Conservation (phyloP, 2,797 vertebrate genomes). For the Molossus alvarezi region DNA sequence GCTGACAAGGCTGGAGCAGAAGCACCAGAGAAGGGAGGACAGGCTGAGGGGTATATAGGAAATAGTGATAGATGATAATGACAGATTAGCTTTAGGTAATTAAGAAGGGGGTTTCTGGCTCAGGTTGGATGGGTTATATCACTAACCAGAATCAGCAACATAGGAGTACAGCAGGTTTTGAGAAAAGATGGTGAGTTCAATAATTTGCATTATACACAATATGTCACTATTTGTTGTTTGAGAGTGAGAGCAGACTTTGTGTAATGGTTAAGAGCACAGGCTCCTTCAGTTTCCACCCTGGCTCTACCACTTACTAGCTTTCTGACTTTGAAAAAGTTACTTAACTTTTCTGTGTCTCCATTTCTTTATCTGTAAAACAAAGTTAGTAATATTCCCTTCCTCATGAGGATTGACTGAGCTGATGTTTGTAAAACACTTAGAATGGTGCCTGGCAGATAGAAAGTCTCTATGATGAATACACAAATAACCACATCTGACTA, state of each 20-base stretch:
- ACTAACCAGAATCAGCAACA: neutral
- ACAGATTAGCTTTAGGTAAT: neutral
- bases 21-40: neutral
- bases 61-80: neutral
- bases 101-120: neutral
- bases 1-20: too few species aligned
- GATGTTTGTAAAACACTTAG: conserved; percentile 10
- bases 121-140: neutral
- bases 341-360: neutral
- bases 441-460: neutral
- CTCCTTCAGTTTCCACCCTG: neutral
- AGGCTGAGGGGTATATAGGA: neutral
- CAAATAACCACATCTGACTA: neutral
- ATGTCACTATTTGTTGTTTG: neutral
- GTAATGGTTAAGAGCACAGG: neutral
- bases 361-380: neutral
- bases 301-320: neutral
- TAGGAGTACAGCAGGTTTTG: neutral
- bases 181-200: neutral
- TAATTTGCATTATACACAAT: neutral
- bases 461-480: neutral
- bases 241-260: neutral
- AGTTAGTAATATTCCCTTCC: conserved; percentile 3
- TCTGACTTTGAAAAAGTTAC: neutral
- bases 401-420: neutral